phyloP scores from a whole-genome alignment of 1,140 invertebrate genomes.

The Centruroides vittatus region DNA sequence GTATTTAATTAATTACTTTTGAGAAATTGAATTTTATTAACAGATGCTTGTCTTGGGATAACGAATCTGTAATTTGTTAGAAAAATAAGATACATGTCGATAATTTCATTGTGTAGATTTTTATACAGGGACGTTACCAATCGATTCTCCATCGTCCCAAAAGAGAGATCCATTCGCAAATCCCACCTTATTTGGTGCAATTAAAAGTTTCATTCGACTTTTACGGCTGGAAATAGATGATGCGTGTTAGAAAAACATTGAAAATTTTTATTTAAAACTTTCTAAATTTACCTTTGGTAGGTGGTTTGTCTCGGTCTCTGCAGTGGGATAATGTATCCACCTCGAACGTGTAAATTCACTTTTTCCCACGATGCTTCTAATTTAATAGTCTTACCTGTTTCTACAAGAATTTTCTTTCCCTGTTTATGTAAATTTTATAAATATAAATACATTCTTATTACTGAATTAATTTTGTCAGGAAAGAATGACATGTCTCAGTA shows the following conservation, averaged over 20 bases:
- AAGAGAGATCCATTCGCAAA: conserved; percentile 13
- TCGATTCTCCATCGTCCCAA: conserved; percentile 19
- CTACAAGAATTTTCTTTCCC: background rate
- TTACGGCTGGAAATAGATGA: conserved; percentile 8
- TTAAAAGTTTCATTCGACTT: conserved; percentile 12
- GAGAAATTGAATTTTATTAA: too few species aligned
- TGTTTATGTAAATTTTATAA: too few species aligned
- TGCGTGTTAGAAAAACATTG: background rate
- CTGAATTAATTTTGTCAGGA: too few species aligned
- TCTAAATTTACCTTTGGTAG: conserved; percentile 1
- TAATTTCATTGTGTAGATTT: too few species aligned
- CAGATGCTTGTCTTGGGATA: too few species aligned
- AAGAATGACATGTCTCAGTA: too few species aligned
- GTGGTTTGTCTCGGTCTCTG: conserved; percentile 22
- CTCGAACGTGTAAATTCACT: conserved; percentile 29
- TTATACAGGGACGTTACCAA: conserved; percentile 6
- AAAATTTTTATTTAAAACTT: too few species aligned
- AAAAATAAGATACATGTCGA: too few species aligned
- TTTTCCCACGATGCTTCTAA: too few species aligned
- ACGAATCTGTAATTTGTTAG: too few species aligned
- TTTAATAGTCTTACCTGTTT: conserved; percentile 1
- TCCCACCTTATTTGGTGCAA: conserved; percentile 12
- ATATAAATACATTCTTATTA: too few species aligned
- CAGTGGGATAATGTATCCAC: conserved; percentile 28
- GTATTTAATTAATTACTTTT: too few species aligned